Base-by-base conservation (phyloP, 1,140 invertebrate genomes). In the Radopholus similis region DNA sequence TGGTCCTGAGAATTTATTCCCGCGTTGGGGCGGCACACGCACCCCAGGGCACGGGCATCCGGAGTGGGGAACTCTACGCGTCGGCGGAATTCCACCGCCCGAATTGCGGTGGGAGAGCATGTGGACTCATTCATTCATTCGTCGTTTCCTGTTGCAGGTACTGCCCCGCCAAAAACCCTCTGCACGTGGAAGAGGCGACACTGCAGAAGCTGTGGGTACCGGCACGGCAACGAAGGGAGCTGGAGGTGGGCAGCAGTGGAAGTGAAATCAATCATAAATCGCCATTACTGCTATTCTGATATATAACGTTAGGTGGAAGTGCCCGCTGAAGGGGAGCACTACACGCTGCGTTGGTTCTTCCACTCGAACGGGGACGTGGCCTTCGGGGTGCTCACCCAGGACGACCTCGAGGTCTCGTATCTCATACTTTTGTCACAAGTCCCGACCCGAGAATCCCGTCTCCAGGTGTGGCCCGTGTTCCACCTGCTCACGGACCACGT, bases 301-400 rank as follows among this genome's bases (percentile, higher is more conserved):
- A n/a, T n/a, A n/a, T n/a, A n/a, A n/a, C n/a, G n/a, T n/a, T n/a
- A n/a, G n/a, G n/a, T 73, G 42, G 55, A 32, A 6, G 64, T 69
- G 26, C 26, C 55, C 13, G 53, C 53, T 40, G 6, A 26, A 8
- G 68, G 54, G 6, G 26, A 15, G 4, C 38, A 72, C 21, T 32
- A 21, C 40, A 60, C 15, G 3, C 18, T 73, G 13, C 73, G 68
- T 18, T 73, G 72, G 72, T 73, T 62, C n/a, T 75, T 73, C 65
- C 6, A 59, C 26, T 44, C 32, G 15, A 74, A 47, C 26, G 56
- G 72, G 2, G 72, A 73, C 38, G 55, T 73, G 57, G 71, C 64
- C 13, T 73, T 73, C 49, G 42, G 54, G 35, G 30, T 73, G 21
- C 35, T 35, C 5, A 28, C 53, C 23, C 49, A 59, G 3, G 32